A percentile compares a stretch with the other conserved stretches of the same genome.
Evolutionary conservation across 2,888 invertebrate genomes (phyloP).

Genomic region (Oscheius sp.): DNA sequence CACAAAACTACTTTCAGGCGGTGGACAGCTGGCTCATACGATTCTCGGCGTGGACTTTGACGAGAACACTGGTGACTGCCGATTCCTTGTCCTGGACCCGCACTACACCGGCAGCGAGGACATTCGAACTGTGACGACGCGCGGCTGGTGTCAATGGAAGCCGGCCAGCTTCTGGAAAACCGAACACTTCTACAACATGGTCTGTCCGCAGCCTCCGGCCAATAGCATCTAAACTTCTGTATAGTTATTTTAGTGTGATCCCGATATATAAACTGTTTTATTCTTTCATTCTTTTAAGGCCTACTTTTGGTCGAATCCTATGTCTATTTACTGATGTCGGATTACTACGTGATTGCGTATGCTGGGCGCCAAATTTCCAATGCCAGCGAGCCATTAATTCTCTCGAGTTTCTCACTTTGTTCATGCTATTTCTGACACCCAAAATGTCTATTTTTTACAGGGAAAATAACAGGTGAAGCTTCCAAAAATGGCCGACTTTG

Average conservation of each 20-base stretch:
- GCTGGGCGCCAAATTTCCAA: too few relatives aligned
- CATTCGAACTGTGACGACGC: conserved; percentile 54
- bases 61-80: conserved; percentile 83
- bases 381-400: too few relatives aligned
- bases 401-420: too few relatives aligned
- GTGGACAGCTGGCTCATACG: conserved; percentile 96
- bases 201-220: conserved; percentile 83
- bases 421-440: too few relatives aligned
- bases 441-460: too few relatives aligned
- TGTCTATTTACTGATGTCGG: neutral
- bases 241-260: too few relatives aligned
- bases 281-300: too few relatives aligned
- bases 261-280: too few relatives aligned
- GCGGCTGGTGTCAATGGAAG: conserved; percentile 91
- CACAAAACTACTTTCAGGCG: conserved; percentile 79
- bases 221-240: conserved; percentile 45
- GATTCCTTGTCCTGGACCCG: conserved; percentile 96
- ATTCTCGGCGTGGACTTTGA: conserved; percentile 93
- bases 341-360: neutral
- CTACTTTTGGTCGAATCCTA: too few relatives aligned
- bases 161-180: conserved; percentile 92
- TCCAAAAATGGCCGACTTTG: neutral
- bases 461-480: too few relatives aligned
- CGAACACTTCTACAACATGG: conserved; percentile 92
- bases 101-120: conserved; percentile 84